Conservation (phyloP, 2,113 vertebrate species). For the Callospermophilus lateralis region DNA sequence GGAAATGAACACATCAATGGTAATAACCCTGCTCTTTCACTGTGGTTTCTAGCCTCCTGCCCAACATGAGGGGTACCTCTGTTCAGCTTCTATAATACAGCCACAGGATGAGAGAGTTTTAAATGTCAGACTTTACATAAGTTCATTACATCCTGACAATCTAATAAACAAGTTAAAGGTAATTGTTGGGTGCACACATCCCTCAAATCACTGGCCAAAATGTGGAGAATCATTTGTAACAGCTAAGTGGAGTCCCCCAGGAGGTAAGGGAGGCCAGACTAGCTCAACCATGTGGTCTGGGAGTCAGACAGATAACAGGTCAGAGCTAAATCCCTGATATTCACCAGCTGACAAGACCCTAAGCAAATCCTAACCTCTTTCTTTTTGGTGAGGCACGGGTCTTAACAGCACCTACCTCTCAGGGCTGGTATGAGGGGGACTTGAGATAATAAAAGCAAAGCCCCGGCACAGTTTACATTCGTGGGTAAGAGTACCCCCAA, state of each 20-base stretch:
- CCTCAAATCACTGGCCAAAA: not conserved
- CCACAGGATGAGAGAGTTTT: not conserved
- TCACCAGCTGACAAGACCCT: not conserved
- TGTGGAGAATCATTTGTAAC: fast-evolving
- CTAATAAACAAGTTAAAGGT: not conserved
- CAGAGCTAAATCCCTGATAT: not conserved
- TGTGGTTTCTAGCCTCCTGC: not conserved
- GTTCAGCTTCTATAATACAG: not conserved
- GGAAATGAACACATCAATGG: not conserved
- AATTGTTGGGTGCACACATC: not conserved
- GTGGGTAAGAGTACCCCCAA: not conserved
- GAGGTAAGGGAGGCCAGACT: not conserved
- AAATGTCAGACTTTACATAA: not conserved
- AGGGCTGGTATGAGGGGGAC: not conserved
- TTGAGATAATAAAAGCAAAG: not conserved
- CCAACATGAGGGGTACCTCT: not conserved
- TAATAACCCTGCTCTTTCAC: not conserved
- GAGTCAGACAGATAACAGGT: not conserved
- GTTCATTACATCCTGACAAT: not conserved
- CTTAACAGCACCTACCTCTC: fast-evolving
- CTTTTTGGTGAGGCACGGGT: not conserved
- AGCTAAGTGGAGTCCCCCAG: fast-evolving
- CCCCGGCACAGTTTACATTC: not conserved
- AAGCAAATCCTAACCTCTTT: not conserved
- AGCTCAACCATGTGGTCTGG: not conserved